Evolutionary conservation across 2,888 invertebrate genomes (phyloP).

Genomic region (Lithodes maja): DNA sequence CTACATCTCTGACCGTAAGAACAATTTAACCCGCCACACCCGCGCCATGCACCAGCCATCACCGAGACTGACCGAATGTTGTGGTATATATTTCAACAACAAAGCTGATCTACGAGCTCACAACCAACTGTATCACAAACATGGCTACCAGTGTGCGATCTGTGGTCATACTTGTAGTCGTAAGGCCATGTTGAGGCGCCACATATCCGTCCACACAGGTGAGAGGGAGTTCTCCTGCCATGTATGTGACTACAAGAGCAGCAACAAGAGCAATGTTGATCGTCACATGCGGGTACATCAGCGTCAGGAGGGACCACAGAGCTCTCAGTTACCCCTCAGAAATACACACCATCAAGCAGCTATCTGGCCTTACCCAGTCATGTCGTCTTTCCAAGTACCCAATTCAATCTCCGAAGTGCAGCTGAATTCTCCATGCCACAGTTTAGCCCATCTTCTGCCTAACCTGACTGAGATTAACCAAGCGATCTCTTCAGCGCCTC

Average conservation of each 20-base stretch:
- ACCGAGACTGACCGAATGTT: not conserved
- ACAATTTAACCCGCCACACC: not conserved
- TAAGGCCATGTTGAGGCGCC: slow-evolving; percentile 67
- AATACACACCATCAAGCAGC: not conserved
- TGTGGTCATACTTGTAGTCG: slow-evolving; percentile 13
- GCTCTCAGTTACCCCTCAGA: not conserved
- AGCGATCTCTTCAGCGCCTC: not conserved
- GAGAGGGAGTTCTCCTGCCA: slow-evolving; percentile 75
- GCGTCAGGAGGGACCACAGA: not conserved
- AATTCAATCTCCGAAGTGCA: not conserved
- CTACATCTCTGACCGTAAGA: slow-evolving; percentile 7
- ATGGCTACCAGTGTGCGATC: not conserved
- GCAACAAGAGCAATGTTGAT: slow-evolving; percentile 76
- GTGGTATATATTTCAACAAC: not conserved
- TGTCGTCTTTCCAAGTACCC: not conserved
- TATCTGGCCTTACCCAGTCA: not conserved
- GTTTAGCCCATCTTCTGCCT: not conserved
- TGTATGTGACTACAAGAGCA: slow-evolving; percentile 75
- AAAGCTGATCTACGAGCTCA: slow-evolving; percentile 2
- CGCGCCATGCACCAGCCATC: not conserved
- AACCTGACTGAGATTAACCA: not conserved
- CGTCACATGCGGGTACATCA: slow-evolving; percentile 72
- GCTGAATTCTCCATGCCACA: not conserved
- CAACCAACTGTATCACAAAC: slow-evolving; percentile 8
- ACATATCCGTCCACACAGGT: slow-evolving; percentile 75